Percentiles rank a stretch among this genome's conserved stretches.
These are phyloP conservation scores for Limnephilus rhombicus DNA, from an alignment of 2,888 invertebrate genomes.

Conservation along the genomic window DNA sequence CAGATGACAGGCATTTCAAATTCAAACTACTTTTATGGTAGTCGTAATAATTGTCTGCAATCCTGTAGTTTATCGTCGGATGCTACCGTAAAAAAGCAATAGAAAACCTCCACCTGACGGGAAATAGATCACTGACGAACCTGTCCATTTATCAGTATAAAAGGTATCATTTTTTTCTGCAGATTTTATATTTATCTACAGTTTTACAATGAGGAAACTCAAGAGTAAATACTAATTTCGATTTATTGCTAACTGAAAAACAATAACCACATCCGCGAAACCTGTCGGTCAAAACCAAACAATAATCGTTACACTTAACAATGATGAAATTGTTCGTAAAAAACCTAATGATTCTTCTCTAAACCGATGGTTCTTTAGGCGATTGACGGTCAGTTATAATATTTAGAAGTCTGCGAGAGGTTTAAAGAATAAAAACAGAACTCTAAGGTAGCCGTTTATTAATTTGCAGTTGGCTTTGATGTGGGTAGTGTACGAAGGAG, in stretches of 20 bases:
- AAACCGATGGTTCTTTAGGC: not conserved
- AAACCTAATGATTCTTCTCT: not conserved
- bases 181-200: too few species aligned
- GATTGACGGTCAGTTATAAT: not conserved
- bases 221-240: not conserved
- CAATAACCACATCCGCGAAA: not conserved
- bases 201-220: not conserved
- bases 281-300: not conserved
- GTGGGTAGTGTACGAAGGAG: conserved; percentile 18
- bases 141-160: not conserved
- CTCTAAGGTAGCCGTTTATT: not conserved
- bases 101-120: not conserved
- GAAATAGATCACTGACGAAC: not conserved
- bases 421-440: not conserved
- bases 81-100: not conserved
- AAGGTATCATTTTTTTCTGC: too few species aligned
- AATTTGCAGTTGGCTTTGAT: not conserved
- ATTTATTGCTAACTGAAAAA: not conserved
- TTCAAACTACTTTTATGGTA: not conserved
- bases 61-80: not conserved
- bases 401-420: too few species aligned
- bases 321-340: not conserved
- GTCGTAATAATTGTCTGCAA: not conserved
- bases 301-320: not conserved
- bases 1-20: not conserved